Evolutionary conservation across 2,113 vertebrate genomes (phyloP).

Genomic region (Oryzias javanicus): DNA sequence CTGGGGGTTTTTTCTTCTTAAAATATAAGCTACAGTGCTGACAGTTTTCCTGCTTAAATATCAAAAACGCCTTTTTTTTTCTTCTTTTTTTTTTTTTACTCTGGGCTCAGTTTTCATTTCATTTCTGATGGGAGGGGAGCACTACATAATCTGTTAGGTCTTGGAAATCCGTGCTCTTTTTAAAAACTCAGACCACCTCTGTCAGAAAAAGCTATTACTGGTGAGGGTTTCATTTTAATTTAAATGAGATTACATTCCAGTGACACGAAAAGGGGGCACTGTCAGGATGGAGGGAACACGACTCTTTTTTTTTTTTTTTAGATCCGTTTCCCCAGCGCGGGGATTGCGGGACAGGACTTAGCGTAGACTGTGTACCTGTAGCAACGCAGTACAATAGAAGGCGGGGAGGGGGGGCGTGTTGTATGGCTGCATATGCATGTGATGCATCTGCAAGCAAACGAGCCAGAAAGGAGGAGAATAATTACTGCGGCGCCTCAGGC

Average conservation of each 20-base stretch:
- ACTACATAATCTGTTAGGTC: conserved; percentile 59
- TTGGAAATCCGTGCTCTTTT: conserved; percentile 63
- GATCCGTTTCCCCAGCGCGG: conserved; percentile 63
- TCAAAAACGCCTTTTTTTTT: conserved; percentile 30
- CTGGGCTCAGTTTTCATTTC: conserved; percentile 2
- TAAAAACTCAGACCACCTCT: conserved; percentile 74
- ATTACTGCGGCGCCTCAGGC: conserved; percentile 52
- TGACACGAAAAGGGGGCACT: conserved; percentile 67
- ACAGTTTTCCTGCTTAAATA: conserved; percentile 26
- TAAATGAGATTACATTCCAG: conserved; percentile 79
- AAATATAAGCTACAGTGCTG: background rate
- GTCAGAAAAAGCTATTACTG: conserved; percentile 79
- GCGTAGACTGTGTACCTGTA: conserved; percentile 21
- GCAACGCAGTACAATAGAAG: conserved; percentile 17
- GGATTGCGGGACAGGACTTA: conserved; percentile 49
- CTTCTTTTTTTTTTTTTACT: conserved; percentile 4
- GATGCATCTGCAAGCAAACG: conserved; percentile 10
- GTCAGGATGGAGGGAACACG: conserved; percentile 66
- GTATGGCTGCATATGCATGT: background rate
- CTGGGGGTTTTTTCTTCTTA: background rate
- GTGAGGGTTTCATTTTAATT: conserved; percentile 79
- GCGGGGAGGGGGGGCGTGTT: conserved; percentile 1
- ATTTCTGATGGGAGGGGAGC: conserved; percentile 30
- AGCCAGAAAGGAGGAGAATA: conserved; percentile 41
- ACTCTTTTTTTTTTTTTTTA: conserved; percentile 67